Base-by-base conservation (phyloP, 2,113 vertebrate species). In the Plotosus lineatus region DNA sequence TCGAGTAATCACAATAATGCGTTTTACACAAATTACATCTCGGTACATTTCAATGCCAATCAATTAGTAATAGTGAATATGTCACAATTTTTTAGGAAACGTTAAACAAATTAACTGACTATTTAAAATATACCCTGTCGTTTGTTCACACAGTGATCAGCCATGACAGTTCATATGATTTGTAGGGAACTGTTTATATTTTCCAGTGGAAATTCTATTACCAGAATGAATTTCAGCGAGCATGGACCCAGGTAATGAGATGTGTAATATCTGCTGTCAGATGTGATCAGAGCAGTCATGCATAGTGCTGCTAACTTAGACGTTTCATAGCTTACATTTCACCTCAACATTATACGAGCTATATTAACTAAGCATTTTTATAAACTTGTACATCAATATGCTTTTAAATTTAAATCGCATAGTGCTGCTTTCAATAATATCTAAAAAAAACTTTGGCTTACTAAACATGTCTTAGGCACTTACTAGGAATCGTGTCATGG, bases 91-190 rank as follows among this genome's bases (percentile, higher is more conserved):
- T n/a, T 50, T 50, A 50, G 44, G 48, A 44, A 50, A 19, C 11
- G 44, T 15, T 2, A 50, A 72, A 50, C 44, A 4, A 26, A 31
- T 26, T 82, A 63, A 50, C 44, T 9, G 44, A 31, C 44, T 82
- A 63, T 68, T 83, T 90, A 83, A 86, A 83, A 44, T 81, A 80
- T 79, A 88, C 80, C 0, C 23, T 82, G 78, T 40, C 71, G 33
- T 80, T 83, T 69, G n/a, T 85, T 88, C 82, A 85, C 88, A 48
- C 76, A 56, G 86, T 89, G 61, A 87, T 89, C 91, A 90, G 89
- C 76, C 71, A 46, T 28, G 56, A 28, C 85, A 80, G 84, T 88
- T 90, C 71, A 80, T 78, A 66, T 77, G 31, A 36, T 86, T 87
- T 87, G 79, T 87, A 82, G 89, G 77, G 86, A 31, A 40, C 58